Base-by-base conservation (phyloP, 2,113 vertebrate species). In the Calonectris borealis region DNA sequence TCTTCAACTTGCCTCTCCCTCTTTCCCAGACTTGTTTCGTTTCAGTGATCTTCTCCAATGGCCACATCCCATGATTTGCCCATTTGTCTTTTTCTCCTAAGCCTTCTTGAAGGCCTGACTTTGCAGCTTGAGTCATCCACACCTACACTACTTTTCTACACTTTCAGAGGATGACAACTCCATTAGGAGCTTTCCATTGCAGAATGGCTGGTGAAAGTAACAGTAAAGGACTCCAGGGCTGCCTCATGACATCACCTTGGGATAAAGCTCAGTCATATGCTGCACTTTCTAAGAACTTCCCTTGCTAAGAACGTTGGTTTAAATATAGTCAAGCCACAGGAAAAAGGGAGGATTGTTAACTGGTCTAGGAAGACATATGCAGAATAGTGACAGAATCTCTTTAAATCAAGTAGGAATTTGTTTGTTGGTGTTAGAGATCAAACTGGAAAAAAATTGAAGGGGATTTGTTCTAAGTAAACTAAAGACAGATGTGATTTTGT, bases 401-500 rank as follows among this genome's bases (percentile, higher is more conserved):
- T 78, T 64, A 76, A 72, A 87, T 64, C 81, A 65, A 48, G 20
- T 36, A 71, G 60, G 51, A 95, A 81, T 38, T 38, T 38, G 36
- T 40, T 73, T 48, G 64, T 6, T 89, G 81, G 44, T 51, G n/a
- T 60, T 82, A 61, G 1, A 91, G 78, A 89, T 52, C 6, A 6
- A 92, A 87, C 51, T 54, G 57, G 60, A 6, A 4, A 78, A 77
- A 71, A 86, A 61, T 1, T n/a, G 51, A 61, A 93, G 51, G 32
- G 57, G 38, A 71, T 68, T 71, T 89, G 27, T 52, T 94, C 65
- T 52, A 79, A 79, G 31, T 76, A 78, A 96, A 94, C 61, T 57
- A 61, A 82, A 89, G 58, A 83, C 70, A 95, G 62, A 80, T 93
- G 84, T 81, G 48, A 32, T 75, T 93, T 86, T 87, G 77, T 82